Evolutionary conservation across 2,888 invertebrate genomes (phyloP).

Genomic region (Drosophila tanythrix): DNA sequence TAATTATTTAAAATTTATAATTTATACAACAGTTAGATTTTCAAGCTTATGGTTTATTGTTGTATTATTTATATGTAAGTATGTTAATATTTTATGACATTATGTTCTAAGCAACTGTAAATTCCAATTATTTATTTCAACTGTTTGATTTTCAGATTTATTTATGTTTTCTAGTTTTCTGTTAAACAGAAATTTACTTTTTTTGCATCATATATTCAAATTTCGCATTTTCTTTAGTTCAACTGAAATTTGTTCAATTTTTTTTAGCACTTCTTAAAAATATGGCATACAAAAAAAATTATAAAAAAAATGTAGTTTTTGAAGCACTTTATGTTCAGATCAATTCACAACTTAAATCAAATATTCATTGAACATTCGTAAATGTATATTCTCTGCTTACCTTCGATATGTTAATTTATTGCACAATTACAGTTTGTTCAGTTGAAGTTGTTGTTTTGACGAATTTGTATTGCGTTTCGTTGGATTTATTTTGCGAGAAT

Average conservation of each 20-base stretch:
- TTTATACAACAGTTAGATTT: background rate
- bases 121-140: background rate
- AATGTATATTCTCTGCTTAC: slow-evolving; percentile 38
- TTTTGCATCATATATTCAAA: background rate
- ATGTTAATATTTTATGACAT: background rate
- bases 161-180: background rate
- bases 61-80: background rate
- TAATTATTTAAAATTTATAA: background rate
- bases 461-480: slow-evolving; percentile 11
- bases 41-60: background rate
- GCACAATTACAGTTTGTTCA: slow-evolving; percentile 48
- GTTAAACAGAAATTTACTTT: background rate
- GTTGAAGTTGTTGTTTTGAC: slow-evolving; percentile 10
- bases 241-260: background rate
- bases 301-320: slow-evolving; percentile 33
- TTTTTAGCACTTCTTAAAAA: slow-evolving; percentile 31
- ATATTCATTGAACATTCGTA: slow-evolving; percentile 5
- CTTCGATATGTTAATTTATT: slow-evolving; percentile 40
- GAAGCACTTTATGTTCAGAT: slow-evolving; percentile 31
- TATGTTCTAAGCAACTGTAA: background rate
- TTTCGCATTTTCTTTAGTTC: background rate
- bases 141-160: background rate
- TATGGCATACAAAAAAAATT: slow-evolving; percentile 28
- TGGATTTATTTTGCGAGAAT: slow-evolving; percentile 41
- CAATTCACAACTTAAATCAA: slow-evolving; percentile 13